Percentiles rank a stretch among this genome's conserved stretches.
Conservation (phyloP, 2,888 invertebrate genomes). For the Dinocampus coccinellae region DNA sequence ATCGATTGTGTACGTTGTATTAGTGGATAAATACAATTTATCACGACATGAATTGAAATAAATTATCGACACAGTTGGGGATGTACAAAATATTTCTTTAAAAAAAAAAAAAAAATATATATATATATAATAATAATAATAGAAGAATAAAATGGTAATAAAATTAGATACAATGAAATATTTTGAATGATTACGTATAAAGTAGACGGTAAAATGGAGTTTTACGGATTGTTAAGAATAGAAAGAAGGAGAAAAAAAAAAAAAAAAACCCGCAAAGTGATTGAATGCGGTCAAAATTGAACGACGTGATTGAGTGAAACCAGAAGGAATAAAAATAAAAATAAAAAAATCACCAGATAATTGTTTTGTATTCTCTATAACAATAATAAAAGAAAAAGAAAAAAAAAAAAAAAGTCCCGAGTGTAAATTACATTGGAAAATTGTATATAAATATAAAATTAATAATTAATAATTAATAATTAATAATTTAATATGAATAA, state of each 20-base stretch:
- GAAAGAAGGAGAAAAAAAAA: background rate
- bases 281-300: slow-evolving; percentile 62
- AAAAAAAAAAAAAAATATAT: background rate
- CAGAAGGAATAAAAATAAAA: background rate
- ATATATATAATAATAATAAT: background rate
- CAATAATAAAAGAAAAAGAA: too few species aligned
- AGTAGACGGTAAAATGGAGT: too few species aligned
- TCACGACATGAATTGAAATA: slow-evolving; percentile 8
- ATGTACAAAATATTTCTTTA: background rate
- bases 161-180: too few species aligned
- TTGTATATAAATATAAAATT: too few species aligned
- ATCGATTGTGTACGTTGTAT: background rate
- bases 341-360: background rate
- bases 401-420: too few species aligned
- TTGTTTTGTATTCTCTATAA: too few species aligned
- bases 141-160: too few species aligned
- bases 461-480: too few species aligned
- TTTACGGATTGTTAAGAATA: too few species aligned
- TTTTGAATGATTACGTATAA: too few species aligned
- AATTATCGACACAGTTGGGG: background rate
- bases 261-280: slow-evolving; percentile 60
- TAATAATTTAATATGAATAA: too few species aligned
- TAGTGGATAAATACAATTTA: background rate
- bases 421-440: too few species aligned
- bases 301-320: slow-evolving; percentile 14